Base-by-base conservation (phyloP, 2,888 invertebrate species). In the Dicyrtoma fusca region DNA sequence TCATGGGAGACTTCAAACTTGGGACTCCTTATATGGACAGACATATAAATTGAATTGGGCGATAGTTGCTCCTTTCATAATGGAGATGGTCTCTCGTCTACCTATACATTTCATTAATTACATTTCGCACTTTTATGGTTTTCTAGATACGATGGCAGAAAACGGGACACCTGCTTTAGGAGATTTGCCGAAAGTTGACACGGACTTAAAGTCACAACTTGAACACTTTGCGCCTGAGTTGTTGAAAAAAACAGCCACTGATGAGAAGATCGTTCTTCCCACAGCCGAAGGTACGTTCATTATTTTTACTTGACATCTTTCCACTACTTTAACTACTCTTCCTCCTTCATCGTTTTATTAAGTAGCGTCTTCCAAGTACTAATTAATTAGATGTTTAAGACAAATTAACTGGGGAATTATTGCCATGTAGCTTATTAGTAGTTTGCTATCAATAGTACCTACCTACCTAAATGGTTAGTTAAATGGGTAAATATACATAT, bases 221-320 rank as follows among this genome's bases (percentile, higher is more conserved):
- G 93, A 94, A 85, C 91, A 90, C 65, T 97, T 97, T 87, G 92
- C 94, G 85, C 89, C 92, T 75, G 89, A 90, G 82, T 90, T 92
- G 82, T 88, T 97, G 84, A 92, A 92, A 83, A 93, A 93, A 83
- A 92, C 94, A 10, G 90, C 91, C 81, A 95, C 95, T 72, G 89
- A 92, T 79, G 96, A 96, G 84, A 97, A 97, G 85, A 92, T 93
- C 74, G 88, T 95, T 76, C 87, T 97, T 82, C 97, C 97, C 73
- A 92, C 95, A 55, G 94, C 95, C 81, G 92, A 95, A 91, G 95
- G 96, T 96, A 86, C 78, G 74, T 71, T 23, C n/a, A 25, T 10
- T 59, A 11, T 59, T 59, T 11, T 59, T 11, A 10, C 13, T 44
- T 44, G 45, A 13, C 8, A 44, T 13, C 45, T n/a, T n/a, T n/a